These are phyloP conservation scores for Radopholus similis DNA, from an alignment of 1,140 invertebrate species.

Conservation along the genomic window DNA sequence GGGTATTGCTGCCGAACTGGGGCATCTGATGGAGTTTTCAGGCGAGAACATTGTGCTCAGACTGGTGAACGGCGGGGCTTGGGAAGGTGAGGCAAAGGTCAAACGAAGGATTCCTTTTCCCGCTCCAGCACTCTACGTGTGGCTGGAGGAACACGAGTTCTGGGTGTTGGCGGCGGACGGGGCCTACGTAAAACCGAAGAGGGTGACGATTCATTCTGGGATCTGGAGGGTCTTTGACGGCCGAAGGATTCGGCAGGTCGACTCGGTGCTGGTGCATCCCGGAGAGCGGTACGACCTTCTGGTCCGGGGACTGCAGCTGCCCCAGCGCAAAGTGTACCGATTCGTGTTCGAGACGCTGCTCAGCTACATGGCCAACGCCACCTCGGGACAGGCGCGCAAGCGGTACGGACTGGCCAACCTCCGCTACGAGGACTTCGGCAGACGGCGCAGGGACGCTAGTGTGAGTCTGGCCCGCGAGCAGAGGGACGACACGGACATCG, in stretches of 20 bases:
- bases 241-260: slow-evolving; percentile 40
- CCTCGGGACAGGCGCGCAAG: background rate
- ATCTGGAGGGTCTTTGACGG: background rate
- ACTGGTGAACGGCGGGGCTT: slow-evolving; percentile 54
- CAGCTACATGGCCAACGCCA: slow-evolving; percentile 23
- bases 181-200: slow-evolving; percentile 41
- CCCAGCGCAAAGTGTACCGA: slow-evolving; percentile 43
- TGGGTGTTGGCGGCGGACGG: slow-evolving; percentile 52
- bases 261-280: slow-evolving; percentile 52
- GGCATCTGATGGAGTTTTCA: background rate
- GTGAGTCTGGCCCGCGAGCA: background rate
- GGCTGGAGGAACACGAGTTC: slow-evolving; percentile 51
- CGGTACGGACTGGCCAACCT: slow-evolving; percentile 49
- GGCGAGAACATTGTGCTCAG: slow-evolving; percentile 39
- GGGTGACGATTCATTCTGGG: background rate
- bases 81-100: slow-evolving; percentile 25
- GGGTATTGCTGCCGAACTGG: slow-evolving; percentile 10
- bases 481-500: background rate
- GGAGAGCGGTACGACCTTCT: slow-evolving; percentile 56
- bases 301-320: slow-evolving; percentile 38
- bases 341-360: slow-evolving; percentile 54
- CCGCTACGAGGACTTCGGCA: slow-evolving; percentile 36
- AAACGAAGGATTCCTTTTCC: background rate
- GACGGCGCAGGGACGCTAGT: slow-evolving; percentile 18
- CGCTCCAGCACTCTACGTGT: slow-evolving; percentile 38